Percentiles rank a stretch among this genome's conserved stretches.
phyloP scores from a whole-genome alignment of 2,888 invertebrate genomes.

The Theretra japonica region DNA sequence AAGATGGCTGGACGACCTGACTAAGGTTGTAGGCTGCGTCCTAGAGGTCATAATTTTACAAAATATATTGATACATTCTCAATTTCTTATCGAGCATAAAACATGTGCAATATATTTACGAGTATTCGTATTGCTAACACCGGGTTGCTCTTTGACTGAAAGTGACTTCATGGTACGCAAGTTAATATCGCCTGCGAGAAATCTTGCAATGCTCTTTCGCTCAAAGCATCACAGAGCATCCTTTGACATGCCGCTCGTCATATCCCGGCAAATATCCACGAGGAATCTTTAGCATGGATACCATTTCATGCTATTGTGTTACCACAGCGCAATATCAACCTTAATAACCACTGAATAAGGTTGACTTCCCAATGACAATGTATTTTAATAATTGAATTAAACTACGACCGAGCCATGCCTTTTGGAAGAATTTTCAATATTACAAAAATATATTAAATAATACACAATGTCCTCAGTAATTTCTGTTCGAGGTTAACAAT shows the following conservation, averaged over 20 bases:
- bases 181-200: neutral
- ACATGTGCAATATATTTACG: neutral
- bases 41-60: no score
- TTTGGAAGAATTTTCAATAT: constrained; percentile 19
- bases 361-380: neutral
- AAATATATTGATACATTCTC: no score
- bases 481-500: no score
- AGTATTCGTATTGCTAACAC: neutral
- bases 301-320: constrained; percentile 1
- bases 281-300: constrained; percentile 19
- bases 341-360: neutral
- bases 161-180: neutral
- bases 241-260: constrained; percentile 12
- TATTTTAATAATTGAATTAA: constrained; percentile 22
- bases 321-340: neutral
- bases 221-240: constrained; percentile 16
- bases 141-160: neutral
- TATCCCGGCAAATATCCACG: constrained; percentile 16
- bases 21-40: no score
- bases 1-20: no score
- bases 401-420: neutral
- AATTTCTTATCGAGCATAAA: neutral
- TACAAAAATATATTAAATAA: constrained; percentile 18
- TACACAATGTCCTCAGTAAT: neutral
- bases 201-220: constrained; percentile 21